A percentile compares a stretch with the other conserved stretches of the same genome.
These are phyloP conservation scores for Bacillus rossius DNA, from an alignment of 1,140 invertebrate genomes.

Conservation along the genomic window DNA sequence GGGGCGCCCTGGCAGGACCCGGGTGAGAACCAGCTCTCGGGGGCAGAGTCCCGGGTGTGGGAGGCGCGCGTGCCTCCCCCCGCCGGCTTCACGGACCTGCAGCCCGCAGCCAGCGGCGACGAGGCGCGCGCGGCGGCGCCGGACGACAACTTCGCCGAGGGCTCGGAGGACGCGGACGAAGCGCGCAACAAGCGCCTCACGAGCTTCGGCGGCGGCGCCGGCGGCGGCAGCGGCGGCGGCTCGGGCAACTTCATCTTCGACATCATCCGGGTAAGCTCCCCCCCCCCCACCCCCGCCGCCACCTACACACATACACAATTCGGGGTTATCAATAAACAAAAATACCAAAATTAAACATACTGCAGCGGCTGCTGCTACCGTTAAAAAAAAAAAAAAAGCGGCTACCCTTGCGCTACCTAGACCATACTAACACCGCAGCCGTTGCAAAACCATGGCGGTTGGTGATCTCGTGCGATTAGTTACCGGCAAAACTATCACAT, in stretches of 20 bases:
- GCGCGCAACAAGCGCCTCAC: constrained; percentile 49
- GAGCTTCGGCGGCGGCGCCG: constrained; percentile 46
- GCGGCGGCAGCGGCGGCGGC: constrained; percentile 53
- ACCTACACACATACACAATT: no score
- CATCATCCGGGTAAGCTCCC: constrained; percentile 73
- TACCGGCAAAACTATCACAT: no score
- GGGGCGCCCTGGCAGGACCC: constrained; percentile 7
- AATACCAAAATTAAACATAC: no score
- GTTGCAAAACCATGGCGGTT: no score
- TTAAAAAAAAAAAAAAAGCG: no score
- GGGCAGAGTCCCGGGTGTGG: constrained; percentile 54
- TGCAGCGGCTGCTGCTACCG: no score
- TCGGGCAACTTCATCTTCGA: constrained; percentile 85
- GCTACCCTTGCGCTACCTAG: no score
- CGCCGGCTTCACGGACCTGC: not conserved
- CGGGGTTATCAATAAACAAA: no score
- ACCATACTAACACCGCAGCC: no score
- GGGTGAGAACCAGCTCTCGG: constrained; percentile 37
- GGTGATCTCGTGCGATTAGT: no score
- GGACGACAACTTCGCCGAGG: not conserved
- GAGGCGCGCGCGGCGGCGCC: not conserved
- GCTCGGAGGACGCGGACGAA: constrained; percentile 2
- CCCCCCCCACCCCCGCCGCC: no score
- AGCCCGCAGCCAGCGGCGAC: constrained; percentile 11
- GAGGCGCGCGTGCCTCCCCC: constrained; percentile 50